phyloP scores from a whole-genome alignment of 1,140 invertebrate genomes.

The Drosophila kohkoa region DNA sequence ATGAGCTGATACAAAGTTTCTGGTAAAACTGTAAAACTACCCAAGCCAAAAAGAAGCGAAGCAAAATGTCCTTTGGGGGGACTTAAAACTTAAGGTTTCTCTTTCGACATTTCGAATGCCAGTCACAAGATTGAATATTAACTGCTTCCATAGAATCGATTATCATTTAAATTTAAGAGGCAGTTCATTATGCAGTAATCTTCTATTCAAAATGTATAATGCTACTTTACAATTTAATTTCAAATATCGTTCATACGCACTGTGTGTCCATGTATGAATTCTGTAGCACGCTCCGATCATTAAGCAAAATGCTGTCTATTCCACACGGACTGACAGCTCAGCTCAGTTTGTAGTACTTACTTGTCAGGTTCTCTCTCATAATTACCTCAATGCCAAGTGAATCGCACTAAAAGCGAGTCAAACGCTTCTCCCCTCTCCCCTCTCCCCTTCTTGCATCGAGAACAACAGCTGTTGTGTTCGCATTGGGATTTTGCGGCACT shows the following conservation, averaged over 20 bases:
- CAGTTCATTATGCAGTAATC: no score
- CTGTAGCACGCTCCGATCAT: conserved; percentile 51
- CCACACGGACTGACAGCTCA: not conserved
- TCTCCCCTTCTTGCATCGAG: no score
- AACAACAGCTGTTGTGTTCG: conserved; percentile 40
- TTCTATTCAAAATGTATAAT: no score
- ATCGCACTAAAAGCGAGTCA: not conserved
- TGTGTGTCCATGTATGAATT: conserved; percentile 31
- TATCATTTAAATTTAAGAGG: no score
- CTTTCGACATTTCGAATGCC: no score
- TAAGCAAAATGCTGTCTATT: conserved; percentile 45
- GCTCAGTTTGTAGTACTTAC: not conserved
- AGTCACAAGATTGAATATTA: no score
- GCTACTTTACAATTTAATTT: not conserved
- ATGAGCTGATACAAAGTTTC: conserved; percentile 28
- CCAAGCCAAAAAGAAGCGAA: no score
- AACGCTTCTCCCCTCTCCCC: conserved; percentile 1
- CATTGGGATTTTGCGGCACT: conserved; percentile 3
- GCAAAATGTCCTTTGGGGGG: no score
- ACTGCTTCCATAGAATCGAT: no score
- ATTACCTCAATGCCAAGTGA: conserved; percentile 8
- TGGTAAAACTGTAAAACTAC: conserved; percentile 2
- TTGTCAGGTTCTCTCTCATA: conserved; percentile 6
- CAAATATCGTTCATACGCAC: conserved; percentile 58
- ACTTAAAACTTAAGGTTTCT: no score